Evolutionary conservation across 1,140 invertebrate genomes (phyloP).

Genomic region (Bombyx mandarina): DNA sequence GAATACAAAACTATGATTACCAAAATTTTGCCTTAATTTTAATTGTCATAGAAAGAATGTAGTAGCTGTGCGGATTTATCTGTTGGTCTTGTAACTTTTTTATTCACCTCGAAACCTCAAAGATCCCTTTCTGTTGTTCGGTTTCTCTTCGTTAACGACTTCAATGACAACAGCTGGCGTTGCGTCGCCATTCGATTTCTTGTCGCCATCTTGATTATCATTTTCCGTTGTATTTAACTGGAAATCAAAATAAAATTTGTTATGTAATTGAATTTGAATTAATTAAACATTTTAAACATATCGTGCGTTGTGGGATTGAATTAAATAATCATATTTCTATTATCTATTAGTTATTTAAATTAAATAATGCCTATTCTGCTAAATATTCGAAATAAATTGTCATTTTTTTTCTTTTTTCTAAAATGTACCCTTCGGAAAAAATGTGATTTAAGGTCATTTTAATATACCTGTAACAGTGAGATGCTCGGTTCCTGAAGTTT

Average conservation of each 20-base stretch:
- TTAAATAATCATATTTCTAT: no score
- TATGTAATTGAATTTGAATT: not conserved
- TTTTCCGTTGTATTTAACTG: slow-evolving; percentile 43
- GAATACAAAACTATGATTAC: not conserved
- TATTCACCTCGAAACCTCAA: slow-evolving; percentile 48
- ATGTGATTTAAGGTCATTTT: no score
- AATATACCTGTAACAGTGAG: slow-evolving; percentile 44
- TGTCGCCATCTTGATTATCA: slow-evolving; percentile 34
- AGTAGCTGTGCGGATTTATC: no score
- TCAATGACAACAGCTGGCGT: slow-evolving; percentile 38
- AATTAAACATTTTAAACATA: not conserved
- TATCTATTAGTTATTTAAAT: no score
- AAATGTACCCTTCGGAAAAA: no score
- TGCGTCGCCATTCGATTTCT: slow-evolving; percentile 47
- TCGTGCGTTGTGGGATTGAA: not conserved
- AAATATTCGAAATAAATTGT: no score
- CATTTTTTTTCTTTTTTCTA: no score
- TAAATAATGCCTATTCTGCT: no score
- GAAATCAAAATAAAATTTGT: not conserved
- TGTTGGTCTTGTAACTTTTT: no score
- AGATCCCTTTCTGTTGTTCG: slow-evolving; percentile 39
- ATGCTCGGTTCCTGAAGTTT: slow-evolving; percentile 73
- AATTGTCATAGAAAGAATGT: not conserved
- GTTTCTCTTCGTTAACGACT: slow-evolving; percentile 36
- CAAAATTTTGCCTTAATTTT: not conserved